A percentile compares a stretch with the other conserved stretches of the same genome.
Conservation (phyloP, 2,888 invertebrate species). For the Macrophya annulata region DNA sequence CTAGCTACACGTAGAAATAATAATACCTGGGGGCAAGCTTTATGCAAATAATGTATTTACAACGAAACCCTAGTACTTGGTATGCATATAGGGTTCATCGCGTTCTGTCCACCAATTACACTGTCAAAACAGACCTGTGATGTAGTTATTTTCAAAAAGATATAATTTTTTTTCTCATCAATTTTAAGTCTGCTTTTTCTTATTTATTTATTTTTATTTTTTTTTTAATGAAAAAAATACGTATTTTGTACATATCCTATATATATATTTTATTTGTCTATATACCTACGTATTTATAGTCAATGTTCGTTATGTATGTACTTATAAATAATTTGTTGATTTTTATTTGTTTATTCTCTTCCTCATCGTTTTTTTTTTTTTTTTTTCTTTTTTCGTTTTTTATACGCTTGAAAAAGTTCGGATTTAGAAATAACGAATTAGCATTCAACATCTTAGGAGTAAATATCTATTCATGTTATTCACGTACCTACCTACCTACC, state of each 20-base stretch:
- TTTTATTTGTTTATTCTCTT: neutral
- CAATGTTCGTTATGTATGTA: no score
- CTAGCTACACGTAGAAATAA: neutral
- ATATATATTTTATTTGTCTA: no score
- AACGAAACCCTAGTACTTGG: neutral
- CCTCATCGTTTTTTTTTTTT: no score
- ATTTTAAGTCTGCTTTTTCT: neutral
- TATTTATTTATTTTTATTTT: no score
- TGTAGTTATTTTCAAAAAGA: neutral
- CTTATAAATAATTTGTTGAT: no score
- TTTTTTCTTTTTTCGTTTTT: neutral
- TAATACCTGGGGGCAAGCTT: neutral
- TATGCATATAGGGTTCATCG: neutral
- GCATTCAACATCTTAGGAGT: neutral
- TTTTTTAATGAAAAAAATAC: no score
- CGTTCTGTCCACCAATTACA: neutral
- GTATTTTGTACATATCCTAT: no score
- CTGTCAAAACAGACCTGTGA: neutral
- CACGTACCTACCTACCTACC: neutral
- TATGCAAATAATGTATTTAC: constrained; percentile 32
- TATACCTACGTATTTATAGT: no score
- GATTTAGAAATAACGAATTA: neutral
- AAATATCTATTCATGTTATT: neutral
- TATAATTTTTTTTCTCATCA: neutral
- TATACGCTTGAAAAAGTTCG: neutral